Evolutionary conservation across 2,888 invertebrate genomes (phyloP).

Genomic region (Drosophila neutralis): DNA sequence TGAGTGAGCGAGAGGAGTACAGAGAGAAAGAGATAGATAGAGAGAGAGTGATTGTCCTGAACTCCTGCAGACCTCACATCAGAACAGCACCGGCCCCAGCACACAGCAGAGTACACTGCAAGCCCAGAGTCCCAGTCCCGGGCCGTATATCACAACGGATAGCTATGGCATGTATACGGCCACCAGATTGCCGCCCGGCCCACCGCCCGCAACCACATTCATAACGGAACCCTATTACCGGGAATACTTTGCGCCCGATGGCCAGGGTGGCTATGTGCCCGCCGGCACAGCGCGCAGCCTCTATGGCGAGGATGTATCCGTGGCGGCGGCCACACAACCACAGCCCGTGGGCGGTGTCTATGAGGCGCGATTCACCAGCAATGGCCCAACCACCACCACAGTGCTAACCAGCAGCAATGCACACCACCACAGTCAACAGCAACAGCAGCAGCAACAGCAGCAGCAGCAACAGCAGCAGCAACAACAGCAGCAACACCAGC

Average conservation of each 20-base stretch:
- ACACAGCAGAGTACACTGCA: constrained; percentile 80
- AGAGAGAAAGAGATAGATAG: neutral
- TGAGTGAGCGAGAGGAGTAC: constrained; percentile 68
- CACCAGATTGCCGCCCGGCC: constrained; percentile 81
- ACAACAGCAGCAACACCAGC: constrained; percentile 56
- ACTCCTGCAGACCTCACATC: constrained; percentile 72
- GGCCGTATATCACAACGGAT: constrained; percentile 84
- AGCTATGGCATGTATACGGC: constrained; percentile 85
- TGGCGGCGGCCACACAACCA: constrained; percentile 75
- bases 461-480: constrained; percentile 49
- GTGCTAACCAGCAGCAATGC: constrained; percentile 70
- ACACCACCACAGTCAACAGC: constrained; percentile 58
- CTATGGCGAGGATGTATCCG: constrained; percentile 84
- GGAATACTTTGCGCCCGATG: constrained; percentile 90
- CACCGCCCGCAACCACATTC: constrained; percentile 86
- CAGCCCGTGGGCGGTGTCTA: constrained; percentile 80
- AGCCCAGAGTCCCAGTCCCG: constrained; percentile 85
- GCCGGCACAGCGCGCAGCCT: constrained; percentile 81
- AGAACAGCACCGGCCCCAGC: constrained; percentile 54
- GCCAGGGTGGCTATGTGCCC: constrained; percentile 84
- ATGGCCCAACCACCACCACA: constrained; percentile 71
- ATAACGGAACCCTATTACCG: constrained; percentile 90
- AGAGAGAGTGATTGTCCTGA: constrained; percentile 38
- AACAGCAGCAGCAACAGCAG: constrained; percentile 50
- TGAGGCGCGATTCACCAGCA: constrained; percentile 83